Percentiles rank a stretch among this genome's conserved stretches.
phyloP scores from a whole-genome alignment of 2,888 invertebrate genomes.

The Cataglyphis cursor region DNA sequence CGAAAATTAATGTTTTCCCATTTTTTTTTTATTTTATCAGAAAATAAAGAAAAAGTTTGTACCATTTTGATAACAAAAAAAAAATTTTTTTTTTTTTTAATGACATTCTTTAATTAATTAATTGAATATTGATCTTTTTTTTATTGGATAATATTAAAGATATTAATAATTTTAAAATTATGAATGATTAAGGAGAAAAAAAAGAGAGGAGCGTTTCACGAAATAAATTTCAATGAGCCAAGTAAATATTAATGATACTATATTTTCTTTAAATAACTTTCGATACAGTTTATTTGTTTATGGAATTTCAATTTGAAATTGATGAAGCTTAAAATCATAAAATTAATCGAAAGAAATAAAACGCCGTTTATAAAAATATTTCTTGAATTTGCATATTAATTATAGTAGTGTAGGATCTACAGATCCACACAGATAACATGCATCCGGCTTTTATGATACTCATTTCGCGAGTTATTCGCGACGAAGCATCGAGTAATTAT shows the following conservation, averaged over 20 bases:
- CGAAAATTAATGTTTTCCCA: background rate
- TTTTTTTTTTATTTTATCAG: background rate
- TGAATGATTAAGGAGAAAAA: background rate
- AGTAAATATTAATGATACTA: background rate
- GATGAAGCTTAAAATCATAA: background rate
- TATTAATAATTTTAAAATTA: background rate
- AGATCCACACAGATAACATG: constrained; percentile 32
- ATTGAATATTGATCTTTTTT: background rate
- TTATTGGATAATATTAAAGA: background rate
- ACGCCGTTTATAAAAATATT: background rate
- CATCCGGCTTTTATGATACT: constrained; percentile 28
- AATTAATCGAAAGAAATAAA: background rate
- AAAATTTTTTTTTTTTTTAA: no score
- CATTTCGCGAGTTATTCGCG: constrained; percentile 11
- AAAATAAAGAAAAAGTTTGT: background rate
- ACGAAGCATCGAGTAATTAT: constrained; percentile 47
- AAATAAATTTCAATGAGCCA: background rate
- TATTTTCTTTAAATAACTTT: background rate
- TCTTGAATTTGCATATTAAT: background rate
- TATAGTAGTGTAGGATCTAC: background rate
- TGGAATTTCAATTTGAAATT: background rate
- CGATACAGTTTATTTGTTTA: background rate
- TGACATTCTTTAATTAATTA: background rate
- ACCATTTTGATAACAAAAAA: background rate
- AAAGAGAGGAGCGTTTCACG: background rate